These are phyloP conservation scores for Cremastinae sp. DNA, from an alignment of 2,888 invertebrate genomes.

Conservation along the genomic window DNA sequence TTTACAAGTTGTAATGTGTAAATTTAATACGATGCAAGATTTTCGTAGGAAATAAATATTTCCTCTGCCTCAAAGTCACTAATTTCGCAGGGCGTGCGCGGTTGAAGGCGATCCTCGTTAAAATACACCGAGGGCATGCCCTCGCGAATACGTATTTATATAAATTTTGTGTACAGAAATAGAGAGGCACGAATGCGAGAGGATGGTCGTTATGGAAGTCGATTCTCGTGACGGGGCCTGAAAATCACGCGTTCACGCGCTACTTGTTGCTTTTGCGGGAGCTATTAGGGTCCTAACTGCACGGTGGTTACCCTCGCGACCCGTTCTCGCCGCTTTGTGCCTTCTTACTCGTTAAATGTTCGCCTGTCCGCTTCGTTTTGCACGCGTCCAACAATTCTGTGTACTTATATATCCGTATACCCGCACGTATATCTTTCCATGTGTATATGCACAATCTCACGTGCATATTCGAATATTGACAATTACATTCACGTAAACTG, in stretches of 20 bases:
- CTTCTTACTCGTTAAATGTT: constrained; percentile 38
- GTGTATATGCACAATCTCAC: no score
- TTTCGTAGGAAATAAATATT: no score
- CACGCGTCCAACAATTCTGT: constrained; percentile 23
- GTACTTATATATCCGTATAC: neutral
- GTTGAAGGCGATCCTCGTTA: no score
- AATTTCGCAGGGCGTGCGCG: no score
- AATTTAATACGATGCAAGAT: no score
- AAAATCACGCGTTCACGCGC: constrained; percentile 60
- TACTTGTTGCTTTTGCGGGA: constrained; percentile 55
- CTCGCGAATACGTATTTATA: neutral
- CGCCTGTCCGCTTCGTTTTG: constrained; percentile 3
- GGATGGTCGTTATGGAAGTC: constrained; percentile 38
- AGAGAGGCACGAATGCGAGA: constrained; percentile 1
- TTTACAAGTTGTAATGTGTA: no score
- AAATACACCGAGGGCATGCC: no score
- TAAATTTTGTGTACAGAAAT: constrained; percentile 3
- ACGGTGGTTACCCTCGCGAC: constrained; percentile 55
- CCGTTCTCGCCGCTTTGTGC: constrained; percentile 52
- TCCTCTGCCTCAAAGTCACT: no score
- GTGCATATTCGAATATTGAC: no score
- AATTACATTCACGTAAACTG: no score
- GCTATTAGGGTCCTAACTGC: constrained; percentile 59
- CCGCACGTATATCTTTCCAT: neutral
- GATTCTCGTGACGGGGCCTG: constrained; percentile 49